Percentiles rank a stretch among this genome's conserved stretches.
Conservation (phyloP, 64 coral and sea anemone genomes). For the Stichodactyla helianthus region DNA sequence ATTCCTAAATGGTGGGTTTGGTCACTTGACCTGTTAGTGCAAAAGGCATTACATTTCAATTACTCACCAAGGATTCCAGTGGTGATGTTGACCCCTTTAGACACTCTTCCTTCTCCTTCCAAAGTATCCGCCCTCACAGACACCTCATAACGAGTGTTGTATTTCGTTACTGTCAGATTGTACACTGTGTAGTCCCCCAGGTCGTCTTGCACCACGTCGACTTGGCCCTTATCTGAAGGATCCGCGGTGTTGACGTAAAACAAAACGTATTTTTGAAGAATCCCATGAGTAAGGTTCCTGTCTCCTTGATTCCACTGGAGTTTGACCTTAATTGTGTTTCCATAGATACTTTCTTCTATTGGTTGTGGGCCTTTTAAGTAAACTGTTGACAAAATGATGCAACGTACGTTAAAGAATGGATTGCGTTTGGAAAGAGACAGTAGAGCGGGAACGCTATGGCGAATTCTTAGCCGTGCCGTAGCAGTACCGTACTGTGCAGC, state of each 20-base stretch:
- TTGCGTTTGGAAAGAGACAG: neutral
- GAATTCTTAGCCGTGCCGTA: too few species aligned
- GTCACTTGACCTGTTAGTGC: too few species aligned
- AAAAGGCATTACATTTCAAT: too few species aligned
- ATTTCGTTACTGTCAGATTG: neutral
- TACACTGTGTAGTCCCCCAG: neutral
- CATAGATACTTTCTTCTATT: neutral
- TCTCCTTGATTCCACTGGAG: neutral
- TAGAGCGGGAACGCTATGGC: too few species aligned
- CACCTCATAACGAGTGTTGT: neutral
- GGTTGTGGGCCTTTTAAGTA: neutral
- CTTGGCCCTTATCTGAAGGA: neutral
- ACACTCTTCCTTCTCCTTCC: constrained; percentile 1
- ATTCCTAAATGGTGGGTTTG: too few species aligned
- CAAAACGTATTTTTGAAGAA: neutral
- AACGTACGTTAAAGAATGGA: neutral
- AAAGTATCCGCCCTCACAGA: neutral
- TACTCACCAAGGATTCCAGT: constrained; percentile 3
- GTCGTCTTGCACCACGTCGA: neutral
- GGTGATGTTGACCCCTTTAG: neutral
- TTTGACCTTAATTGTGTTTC: neutral
- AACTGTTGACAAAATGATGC: neutral
- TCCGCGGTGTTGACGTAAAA: constrained; percentile 1
- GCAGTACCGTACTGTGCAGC: too few species aligned
- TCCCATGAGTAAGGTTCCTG: neutral